A percentile compares a stretch with the other conserved stretches of the same genome.
phyloP scores from a whole-genome alignment of 2,113 vertebrate species.

The Sebastes fasciatus region DNA sequence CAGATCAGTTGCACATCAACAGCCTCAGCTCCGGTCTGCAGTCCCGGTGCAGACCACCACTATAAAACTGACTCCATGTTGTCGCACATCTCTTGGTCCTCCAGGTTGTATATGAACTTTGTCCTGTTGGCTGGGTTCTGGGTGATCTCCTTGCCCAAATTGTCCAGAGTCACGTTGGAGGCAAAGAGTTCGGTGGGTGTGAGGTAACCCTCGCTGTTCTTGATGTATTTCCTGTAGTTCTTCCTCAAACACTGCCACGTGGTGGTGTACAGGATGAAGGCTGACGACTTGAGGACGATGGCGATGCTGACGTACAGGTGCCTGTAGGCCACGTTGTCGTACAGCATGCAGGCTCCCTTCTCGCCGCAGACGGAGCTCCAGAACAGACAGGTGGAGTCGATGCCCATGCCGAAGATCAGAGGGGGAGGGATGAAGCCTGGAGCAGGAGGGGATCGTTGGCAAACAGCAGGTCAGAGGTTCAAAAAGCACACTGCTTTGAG shows the following conservation, averaged over 20 bases:
- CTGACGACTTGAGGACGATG: slow-evolving; percentile 81
- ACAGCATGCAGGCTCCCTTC: slow-evolving; percentile 83
- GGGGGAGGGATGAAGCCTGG: slow-evolving; percentile 85
- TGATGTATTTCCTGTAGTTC: slow-evolving; percentile 85
- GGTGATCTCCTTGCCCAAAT: slow-evolving; percentile 79
- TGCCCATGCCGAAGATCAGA: slow-evolving; percentile 86
- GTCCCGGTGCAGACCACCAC: slow-evolving; percentile 34
- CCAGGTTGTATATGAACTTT: slow-evolving; percentile 85
- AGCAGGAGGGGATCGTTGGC: not conserved
- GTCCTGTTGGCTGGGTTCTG: slow-evolving; percentile 81
- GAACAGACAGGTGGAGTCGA: slow-evolving; percentile 86
- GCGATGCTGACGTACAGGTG: slow-evolving; percentile 86
- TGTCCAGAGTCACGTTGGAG: slow-evolving; percentile 83
- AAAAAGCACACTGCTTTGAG: slow-evolving; percentile 42
- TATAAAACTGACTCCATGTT: slow-evolving; percentile 86
- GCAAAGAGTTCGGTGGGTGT: slow-evolving; percentile 83
- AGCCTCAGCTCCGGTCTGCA: slow-evolving; percentile 33
- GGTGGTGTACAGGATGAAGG: slow-evolving; percentile 83
- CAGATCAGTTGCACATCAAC: slow-evolving; percentile 29
- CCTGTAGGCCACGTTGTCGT: slow-evolving; percentile 84
- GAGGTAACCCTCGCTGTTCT: slow-evolving; percentile 83
- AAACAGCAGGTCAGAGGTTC: slow-evolving; percentile 49
- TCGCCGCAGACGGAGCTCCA: slow-evolving; percentile 84
- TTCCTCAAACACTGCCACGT: slow-evolving; percentile 83
- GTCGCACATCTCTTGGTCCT: slow-evolving; percentile 80